These are phyloP conservation scores for Zosterops lateralis DNA, from an alignment of 2,113 vertebrate species.

Conservation along the genomic window DNA sequence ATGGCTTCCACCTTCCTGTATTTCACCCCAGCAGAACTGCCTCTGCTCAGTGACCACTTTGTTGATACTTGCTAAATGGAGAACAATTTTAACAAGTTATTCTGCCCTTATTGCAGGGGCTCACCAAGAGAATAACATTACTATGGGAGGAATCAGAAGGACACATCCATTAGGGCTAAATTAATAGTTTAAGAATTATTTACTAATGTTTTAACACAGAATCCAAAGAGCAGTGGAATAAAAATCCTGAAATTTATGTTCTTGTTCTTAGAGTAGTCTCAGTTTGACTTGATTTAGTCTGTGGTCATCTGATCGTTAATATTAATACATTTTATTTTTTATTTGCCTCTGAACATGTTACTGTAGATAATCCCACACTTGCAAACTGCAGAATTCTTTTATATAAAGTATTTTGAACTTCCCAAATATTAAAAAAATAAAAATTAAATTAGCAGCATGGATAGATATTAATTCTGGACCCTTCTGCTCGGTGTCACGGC, in stretches of 20 bases:
- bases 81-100: background rate
- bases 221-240: background rate
- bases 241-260: background rate
- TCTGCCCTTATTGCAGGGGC: background rate
- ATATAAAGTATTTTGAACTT: background rate
- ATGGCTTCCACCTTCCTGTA: constrained; percentile 46
- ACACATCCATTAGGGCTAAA: background rate
- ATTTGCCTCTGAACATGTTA: background rate
- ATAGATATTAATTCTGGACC: background rate
- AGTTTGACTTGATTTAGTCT: background rate
- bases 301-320: background rate
- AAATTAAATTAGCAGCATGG: background rate
- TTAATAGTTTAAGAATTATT: background rate
- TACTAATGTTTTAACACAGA: background rate
- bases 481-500: background rate
- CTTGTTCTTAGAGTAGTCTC: background rate
- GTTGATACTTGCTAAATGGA: background rate
- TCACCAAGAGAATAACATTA: background rate
- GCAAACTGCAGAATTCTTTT: background rate
- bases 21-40: background rate
- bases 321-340: background rate
- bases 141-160: background rate
- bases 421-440: background rate
- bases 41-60: background rate
- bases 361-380: background rate